Conservation (phyloP, 1,140 invertebrate genomes). For the Adelges cooleyi region DNA sequence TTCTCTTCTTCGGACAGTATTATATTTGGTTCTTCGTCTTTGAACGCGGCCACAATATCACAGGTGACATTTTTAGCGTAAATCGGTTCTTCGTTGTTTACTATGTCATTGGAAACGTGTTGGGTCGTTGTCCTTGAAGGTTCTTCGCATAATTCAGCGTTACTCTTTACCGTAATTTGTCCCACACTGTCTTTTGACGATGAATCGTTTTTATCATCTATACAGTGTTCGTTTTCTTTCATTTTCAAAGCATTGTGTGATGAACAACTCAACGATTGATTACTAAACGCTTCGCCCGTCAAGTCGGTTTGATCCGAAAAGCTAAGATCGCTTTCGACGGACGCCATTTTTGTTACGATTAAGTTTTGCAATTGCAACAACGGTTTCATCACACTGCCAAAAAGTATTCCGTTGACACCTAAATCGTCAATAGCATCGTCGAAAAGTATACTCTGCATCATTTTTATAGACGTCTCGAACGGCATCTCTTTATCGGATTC, state of each 20-base stretch:
- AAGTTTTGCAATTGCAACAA: slow-evolving; percentile 13
- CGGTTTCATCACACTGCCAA: slow-evolving; percentile 9
- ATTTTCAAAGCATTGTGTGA: neutral
- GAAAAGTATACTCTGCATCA: slow-evolving; percentile 19
- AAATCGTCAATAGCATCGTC: slow-evolving; percentile 8
- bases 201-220: neutral
- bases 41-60: slow-evolving; percentile 32
- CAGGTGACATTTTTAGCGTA: no score
- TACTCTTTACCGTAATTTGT: no score
- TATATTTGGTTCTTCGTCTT: slow-evolving; percentile 32
- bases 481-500: slow-evolving; percentile 28
- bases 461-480: slow-evolving; percentile 31
- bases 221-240: neutral
- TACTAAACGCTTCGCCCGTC: neutral
- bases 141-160: no score
- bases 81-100: no score
- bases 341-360: slow-evolving; percentile 16
- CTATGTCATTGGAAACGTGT: no score
- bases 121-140: no score
- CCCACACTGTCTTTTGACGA: neutral
- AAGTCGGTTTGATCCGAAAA: slow-evolving; percentile 14
- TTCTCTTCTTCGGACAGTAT: slow-evolving; percentile 8
- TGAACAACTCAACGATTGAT: neutral
- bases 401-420: slow-evolving; percentile 9
- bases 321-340: slow-evolving; percentile 14